These are phyloP conservation scores for Synchiropus splendidus DNA, from an alignment of 2,113 vertebrate species.

Conservation along the genomic window DNA sequence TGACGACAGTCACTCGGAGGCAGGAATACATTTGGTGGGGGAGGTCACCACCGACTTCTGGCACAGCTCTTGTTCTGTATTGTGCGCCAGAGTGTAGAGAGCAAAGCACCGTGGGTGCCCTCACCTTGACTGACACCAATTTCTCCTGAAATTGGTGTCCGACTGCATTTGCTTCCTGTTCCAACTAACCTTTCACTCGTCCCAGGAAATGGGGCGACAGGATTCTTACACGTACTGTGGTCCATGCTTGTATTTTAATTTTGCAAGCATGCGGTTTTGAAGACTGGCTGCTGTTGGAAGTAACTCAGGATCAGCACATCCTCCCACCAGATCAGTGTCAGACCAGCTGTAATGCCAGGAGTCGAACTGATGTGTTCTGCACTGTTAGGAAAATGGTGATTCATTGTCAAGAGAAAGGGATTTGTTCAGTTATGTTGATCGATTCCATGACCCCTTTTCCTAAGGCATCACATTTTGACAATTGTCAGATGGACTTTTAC, in stretches of 20 bases:
- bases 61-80: constrained; percentile 10
- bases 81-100: constrained; percentile 4
- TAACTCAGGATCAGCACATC: no score
- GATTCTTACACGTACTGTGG: no score
- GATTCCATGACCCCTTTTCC: no score
- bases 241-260: not conserved
- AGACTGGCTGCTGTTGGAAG: not conserved
- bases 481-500: no score
- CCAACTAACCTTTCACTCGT: not conserved
- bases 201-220: not conserved
- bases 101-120: not conserved
- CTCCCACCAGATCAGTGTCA: no score
- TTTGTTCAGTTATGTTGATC: no score
- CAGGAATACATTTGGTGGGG: not conserved
- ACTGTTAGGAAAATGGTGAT: no score
- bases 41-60: constrained; percentile 10
- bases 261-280: not conserved
- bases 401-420: no score
- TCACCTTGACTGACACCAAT: not conserved
- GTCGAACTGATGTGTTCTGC: no score
- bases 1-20: constrained; percentile 2
- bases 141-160: not conserved
- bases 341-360: no score
- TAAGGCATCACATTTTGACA: no score
- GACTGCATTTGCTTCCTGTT: not conserved